A percentile compares a stretch with the other conserved stretches of the same genome.
Conservation (phyloP, 2,113 vertebrate species). For the Proteles cristata region DNA sequence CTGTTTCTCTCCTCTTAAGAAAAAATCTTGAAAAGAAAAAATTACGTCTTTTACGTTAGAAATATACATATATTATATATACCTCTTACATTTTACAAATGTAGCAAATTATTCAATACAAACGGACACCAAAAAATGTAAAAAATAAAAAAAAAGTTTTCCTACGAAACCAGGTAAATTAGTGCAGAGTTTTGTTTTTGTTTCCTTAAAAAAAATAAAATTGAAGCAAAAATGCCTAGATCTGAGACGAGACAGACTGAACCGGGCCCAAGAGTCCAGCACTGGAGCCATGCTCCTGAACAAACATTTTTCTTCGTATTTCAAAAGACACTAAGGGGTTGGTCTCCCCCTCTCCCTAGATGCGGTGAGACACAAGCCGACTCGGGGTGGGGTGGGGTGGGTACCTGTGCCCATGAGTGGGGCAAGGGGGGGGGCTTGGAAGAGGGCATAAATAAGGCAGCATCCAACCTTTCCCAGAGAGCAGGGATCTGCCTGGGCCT, state of each 20-base stretch:
- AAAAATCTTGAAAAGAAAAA: conserved; percentile 91
- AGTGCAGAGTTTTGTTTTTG: conserved; percentile 88
- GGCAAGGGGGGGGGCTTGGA: neutral
- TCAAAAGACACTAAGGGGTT: conserved; percentile 78
- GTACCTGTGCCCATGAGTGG: neutral
- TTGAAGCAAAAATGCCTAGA: conserved; percentile 87
- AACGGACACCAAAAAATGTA: conserved; percentile 90
- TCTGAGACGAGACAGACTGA: conserved; percentile 86
- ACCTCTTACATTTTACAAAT: conserved; percentile 93
- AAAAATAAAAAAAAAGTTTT: conserved; percentile 88
- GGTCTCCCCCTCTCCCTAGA: conserved; percentile 76
- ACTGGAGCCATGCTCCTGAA: conserved; percentile 81
- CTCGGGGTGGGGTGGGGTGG: neutral
- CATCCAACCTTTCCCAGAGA: conserved; percentile 76
- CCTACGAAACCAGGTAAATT: conserved; percentile 91
- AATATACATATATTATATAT: conserved; percentile 94
- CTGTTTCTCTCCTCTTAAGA: conserved; percentile 88
- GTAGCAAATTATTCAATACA: conserved; percentile 92
- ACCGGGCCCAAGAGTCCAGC: conserved; percentile 76
- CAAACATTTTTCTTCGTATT: conserved; percentile 76
- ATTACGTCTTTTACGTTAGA: conserved; percentile 89
- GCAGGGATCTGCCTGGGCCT: conserved; percentile 53
- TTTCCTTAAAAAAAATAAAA: conserved; percentile 86
- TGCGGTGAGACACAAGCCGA: neutral
- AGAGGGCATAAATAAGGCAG: conserved; percentile 81